Evolutionary conservation across 2,888 invertebrate species (phyloP).

Genomic region (Thyatira batis): DNA sequence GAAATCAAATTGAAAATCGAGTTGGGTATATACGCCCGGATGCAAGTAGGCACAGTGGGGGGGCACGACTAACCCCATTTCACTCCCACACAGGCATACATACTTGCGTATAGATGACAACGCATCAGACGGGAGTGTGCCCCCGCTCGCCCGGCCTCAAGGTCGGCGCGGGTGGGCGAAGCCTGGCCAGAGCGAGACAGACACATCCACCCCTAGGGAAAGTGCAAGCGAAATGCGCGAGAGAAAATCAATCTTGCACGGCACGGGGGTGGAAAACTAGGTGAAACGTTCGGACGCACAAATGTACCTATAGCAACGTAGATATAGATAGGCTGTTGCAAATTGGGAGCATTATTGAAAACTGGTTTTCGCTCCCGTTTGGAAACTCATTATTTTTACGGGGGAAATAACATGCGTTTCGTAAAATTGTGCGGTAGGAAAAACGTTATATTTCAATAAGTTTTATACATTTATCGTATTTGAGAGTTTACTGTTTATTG

Average conservation of each 20-base stretch:
- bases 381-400: background rate
- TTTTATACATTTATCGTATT: too few species aligned
- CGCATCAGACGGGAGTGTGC: slow-evolving; percentile 63
- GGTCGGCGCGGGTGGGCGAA: slow-evolving; percentile 67
- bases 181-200: slow-evolving; percentile 57
- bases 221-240: slow-evolving; percentile 79
- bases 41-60: slow-evolving; percentile 72
- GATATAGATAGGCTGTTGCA: background rate
- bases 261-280: slow-evolving; percentile 76
- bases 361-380: background rate
- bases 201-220: slow-evolving; percentile 57
- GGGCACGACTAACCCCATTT: slow-evolving; percentile 74
- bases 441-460: too few species aligned
- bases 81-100: slow-evolving; percentile 35
- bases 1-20: slow-evolving; percentile 70
- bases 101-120: slow-evolving; percentile 40
- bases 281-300: slow-evolving; percentile 64
- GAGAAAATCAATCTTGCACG: slow-evolving; percentile 81
- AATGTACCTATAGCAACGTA: background rate
- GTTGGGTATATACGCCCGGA: slow-evolving; percentile 64
- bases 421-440: too few species aligned
- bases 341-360: background rate
- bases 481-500: too few species aligned
- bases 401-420: too few species aligned
- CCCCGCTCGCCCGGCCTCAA: slow-evolving; percentile 69